Evolutionary conservation across 2,888 invertebrate species (phyloP).

Genomic region (Ligdia adustata): DNA sequence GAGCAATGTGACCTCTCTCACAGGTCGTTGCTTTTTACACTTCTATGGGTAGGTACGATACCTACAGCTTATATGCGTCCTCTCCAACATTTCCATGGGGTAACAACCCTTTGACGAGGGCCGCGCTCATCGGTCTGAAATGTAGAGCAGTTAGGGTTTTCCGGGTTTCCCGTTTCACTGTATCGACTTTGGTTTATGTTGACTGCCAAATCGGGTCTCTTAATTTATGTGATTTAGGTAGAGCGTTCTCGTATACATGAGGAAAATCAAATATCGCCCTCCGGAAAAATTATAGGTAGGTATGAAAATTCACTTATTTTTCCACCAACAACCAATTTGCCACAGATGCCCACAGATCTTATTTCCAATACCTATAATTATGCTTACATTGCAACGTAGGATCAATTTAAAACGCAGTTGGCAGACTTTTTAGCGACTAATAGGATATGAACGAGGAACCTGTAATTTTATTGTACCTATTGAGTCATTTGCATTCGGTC

Average conservation of each 20-base stretch:
- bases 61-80: not conserved
- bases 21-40: slow-evolving; percentile 13
- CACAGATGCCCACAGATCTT: no score
- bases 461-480: no score
- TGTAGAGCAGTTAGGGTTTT: slow-evolving; percentile 27
- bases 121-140: slow-evolving; percentile 25
- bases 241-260: not conserved
- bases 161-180: slow-evolving; percentile 20
- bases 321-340: no score
- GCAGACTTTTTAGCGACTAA: no score
- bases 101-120: slow-evolving; percentile 29
- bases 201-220: slow-evolving; percentile 17
- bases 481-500: no score
- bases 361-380: no score
- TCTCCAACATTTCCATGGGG: slow-evolving; percentile 15
- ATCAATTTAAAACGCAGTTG: no score
- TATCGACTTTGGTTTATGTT: slow-evolving; percentile 19
- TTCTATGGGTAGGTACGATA: not conserved
- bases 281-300: not conserved
- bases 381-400: no score
- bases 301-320: no score
- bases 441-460: no score
- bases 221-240: slow-evolving; percentile 11
- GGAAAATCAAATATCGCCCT: not conserved
- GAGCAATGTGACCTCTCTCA: slow-evolving; percentile 6